phyloP scores from a whole-genome alignment of 2,113 vertebrate species.

The Syrrhaptes paradoxus region DNA sequence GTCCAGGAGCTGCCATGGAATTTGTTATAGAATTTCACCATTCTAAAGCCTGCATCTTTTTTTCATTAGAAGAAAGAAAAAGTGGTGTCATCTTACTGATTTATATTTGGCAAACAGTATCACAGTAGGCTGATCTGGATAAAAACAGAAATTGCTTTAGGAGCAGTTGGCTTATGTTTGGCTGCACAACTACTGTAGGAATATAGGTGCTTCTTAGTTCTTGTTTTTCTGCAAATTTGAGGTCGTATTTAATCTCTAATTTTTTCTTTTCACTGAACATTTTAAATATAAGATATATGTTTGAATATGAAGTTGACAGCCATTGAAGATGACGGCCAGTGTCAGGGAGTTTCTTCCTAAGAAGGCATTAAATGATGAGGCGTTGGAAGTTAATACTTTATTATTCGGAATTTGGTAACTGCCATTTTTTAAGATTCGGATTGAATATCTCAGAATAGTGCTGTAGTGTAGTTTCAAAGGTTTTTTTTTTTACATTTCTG shows the following conservation, averaged over 20 bases:
- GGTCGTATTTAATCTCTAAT: neutral
- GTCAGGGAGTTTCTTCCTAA: neutral
- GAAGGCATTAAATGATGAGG: neutral
- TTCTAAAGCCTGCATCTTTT: neutral
- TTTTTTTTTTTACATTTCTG: neutral
- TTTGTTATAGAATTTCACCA: neutral
- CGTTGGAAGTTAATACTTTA: neutral
- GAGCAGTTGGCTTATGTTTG: neutral
- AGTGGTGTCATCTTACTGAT: neutral
- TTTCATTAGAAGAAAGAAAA: neutral
- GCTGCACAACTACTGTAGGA: neutral
- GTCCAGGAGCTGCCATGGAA: neutral
- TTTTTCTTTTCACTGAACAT: neutral
- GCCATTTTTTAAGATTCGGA: neutral
- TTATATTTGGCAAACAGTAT: slow-evolving; percentile 13
- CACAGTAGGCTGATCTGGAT: neutral
- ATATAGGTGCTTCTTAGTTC: neutral
- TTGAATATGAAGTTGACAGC: neutral
- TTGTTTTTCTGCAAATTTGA: neutral
- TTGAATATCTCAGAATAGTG: neutral
- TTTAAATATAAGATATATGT: neutral
- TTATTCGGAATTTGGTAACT: neutral
- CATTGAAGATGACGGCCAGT: neutral
- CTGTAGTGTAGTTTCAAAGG: neutral
- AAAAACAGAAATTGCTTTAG: neutral